Conservation (phyloP, 1,140 invertebrate genomes). For the Pristionchus pacificus region DNA sequence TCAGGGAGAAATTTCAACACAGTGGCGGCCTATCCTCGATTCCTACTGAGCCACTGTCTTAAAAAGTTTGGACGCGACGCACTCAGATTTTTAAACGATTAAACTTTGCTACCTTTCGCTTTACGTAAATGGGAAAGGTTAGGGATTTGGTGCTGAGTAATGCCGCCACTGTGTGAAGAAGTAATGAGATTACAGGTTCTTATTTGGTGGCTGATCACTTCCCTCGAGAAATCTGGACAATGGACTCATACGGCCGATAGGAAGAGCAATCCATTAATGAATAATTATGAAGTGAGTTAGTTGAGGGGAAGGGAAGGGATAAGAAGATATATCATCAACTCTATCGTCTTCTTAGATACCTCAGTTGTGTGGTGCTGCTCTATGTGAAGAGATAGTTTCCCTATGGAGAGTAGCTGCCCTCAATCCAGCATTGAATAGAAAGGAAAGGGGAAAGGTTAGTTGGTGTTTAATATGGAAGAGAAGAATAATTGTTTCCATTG, state of each 20-base stretch:
- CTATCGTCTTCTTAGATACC: no score
- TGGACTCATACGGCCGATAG: background rate
- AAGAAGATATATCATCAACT: no score
- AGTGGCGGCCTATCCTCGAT: no score
- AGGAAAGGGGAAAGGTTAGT: background rate
- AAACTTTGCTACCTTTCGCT: no score
- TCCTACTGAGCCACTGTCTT: no score
- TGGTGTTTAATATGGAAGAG: no score
- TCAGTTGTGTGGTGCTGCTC: background rate
- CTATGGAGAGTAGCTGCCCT: background rate
- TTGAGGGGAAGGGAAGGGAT: no score
- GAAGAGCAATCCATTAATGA: background rate
- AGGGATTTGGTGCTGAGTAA: no score
- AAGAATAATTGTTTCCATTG: no score
- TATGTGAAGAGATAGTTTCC: background rate
- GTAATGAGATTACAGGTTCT: background rate
- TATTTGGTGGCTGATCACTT: background rate
- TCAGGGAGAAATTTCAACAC: no score
- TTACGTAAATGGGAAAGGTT: background rate
- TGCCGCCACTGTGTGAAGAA: background rate
- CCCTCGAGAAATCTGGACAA: background rate
- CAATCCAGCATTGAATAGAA: background rate
- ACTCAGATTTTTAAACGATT: no score
- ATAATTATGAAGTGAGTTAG: background rate
- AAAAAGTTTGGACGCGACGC: no score